Evolutionary conservation across 2,113 vertebrate genomes (phyloP).

Genomic region (Gallinago undulata): DNA sequence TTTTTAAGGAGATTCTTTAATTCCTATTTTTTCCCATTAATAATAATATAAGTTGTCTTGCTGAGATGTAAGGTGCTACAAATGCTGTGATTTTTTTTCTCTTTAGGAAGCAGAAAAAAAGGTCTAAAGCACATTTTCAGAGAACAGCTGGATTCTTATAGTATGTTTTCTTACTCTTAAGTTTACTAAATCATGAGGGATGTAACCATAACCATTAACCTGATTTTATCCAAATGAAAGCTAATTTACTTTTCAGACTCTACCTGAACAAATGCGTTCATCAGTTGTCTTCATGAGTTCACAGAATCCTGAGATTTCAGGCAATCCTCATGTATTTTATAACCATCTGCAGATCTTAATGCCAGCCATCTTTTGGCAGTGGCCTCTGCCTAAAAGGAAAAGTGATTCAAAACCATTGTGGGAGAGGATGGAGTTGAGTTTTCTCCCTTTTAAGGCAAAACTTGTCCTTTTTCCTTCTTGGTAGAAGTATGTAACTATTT

Average conservation of each 20-base stretch:
- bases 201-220: not conserved
- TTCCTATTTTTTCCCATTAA: not conserved
- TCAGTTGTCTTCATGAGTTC: not conserved
- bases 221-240: conserved; percentile 4
- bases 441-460: not conserved
- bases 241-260: not conserved
- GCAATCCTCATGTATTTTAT: not conserved
- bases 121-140: not conserved
- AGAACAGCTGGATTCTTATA: not conserved
- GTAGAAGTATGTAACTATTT: not conserved
- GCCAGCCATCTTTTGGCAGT: not conserved
- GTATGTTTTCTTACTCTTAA: not conserved
- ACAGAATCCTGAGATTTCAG: not conserved
- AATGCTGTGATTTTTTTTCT: not conserved
- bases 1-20: not conserved
- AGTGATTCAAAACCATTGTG: not conserved
- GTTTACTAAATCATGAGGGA: not conserved
- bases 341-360: not conserved
- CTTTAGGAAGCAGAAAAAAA: not conserved
- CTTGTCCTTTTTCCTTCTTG: not conserved
- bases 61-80: not conserved
- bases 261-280: not conserved
- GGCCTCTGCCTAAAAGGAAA: not conserved
- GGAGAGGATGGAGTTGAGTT: not conserved
- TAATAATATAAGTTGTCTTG: not conserved